Conservation (phyloP, 1,140 invertebrate species). For the Formica selysi region DNA sequence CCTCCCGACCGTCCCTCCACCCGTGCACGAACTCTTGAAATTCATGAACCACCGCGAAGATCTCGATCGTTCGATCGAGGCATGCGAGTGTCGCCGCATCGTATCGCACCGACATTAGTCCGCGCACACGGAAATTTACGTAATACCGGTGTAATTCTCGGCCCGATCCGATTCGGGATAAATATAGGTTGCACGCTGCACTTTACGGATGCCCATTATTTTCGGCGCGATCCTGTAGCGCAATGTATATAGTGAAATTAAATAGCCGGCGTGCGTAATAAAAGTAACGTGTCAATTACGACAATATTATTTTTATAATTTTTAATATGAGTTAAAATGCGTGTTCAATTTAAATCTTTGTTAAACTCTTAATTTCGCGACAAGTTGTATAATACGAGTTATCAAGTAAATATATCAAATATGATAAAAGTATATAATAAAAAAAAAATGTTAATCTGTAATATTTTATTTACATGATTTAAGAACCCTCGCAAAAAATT, state of each 20-base stretch:
- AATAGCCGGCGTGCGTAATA: constrained; percentile 24
- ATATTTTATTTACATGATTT: background rate
- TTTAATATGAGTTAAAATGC: background rate
- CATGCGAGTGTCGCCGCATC: constrained; percentile 11
- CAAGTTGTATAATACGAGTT: too few species aligned
- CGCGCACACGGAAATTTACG: constrained; percentile 50
- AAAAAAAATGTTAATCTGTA: background rate
- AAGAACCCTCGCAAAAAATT: background rate
- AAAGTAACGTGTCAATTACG: constrained; percentile 38
- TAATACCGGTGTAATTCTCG: constrained; percentile 49
- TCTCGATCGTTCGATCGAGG: constrained; percentile 55
- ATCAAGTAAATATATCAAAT: background rate
- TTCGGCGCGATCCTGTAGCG: background rate
- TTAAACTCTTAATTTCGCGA: background rate
- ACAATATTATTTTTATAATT: constrained; percentile 22
- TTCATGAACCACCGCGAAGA: constrained; percentile 67
- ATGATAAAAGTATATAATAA: background rate
- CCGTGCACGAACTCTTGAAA: constrained; percentile 49
- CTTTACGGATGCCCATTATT: constrained; percentile 13
- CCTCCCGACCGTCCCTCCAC: background rate
- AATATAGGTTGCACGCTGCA: constrained; percentile 48
- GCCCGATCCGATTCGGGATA: constrained; percentile 42
- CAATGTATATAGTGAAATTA: background rate
- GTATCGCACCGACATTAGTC: constrained; percentile 37
- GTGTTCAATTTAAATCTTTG: background rate